Evolutionary conservation across 2,888 invertebrate species (phyloP), one percentile per base, ranked within the genome.

Genomic region (Tigriopus californicus): DNA sequence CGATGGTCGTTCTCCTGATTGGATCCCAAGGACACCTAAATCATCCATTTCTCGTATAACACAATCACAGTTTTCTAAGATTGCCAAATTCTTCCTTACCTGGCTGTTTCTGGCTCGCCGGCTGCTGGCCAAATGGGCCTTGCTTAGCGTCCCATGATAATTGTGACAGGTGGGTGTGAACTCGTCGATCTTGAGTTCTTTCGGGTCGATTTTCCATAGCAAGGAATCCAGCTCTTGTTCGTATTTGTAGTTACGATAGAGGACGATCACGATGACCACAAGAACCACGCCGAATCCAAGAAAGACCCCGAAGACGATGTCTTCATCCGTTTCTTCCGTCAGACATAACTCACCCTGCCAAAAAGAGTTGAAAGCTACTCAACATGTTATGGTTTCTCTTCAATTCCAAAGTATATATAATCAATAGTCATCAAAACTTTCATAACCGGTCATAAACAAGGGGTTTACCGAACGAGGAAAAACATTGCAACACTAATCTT

Each of bases 211-310:
- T 74, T 91, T 90, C 92, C 92, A 92, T 44, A 92, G 76, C 44
- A 92, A 73, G 60, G 88, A 89, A 69, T 91, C 91, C 64, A 92
- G 75, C 68, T 91, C 91, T 68, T 91, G 90, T 69, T 92, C 91
- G 71, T 92, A 90, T 44, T 81, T 80, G 90, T 90, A 91, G 70
- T 91, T 91, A 61, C 91, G 80, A 73, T 83, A 87, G 12, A 86
- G 74, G 0, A 88, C 79, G 60, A 87, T 73, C 0, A 80, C 79
- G n/a, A 85, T 80, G 2, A 87, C 74, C 0, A 80, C 74, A 42
- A 87, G 70, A 5, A 86, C 72, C 0, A 86, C 73, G 13, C 83
- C 69, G 3, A 85, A 76, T 1, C 85, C 83, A 0, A 89, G 88
- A 0, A 82, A 80, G 1, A 88, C 79, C 1, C 87, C 87, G 1